Base-by-base conservation (phyloP, 1,140 invertebrate species). In the Brevipalpus yothersi region DNA sequence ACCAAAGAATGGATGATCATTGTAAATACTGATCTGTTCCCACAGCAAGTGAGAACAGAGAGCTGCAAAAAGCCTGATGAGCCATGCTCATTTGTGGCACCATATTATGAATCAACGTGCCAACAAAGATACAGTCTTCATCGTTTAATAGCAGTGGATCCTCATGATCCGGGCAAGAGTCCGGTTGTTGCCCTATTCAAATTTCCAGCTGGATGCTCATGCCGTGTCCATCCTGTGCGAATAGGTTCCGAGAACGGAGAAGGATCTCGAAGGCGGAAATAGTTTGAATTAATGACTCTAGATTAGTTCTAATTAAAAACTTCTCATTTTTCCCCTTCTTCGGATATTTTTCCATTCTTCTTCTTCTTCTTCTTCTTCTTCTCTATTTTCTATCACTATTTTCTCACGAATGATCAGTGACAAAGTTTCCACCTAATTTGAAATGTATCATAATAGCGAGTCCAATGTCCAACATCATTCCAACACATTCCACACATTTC, bases 71-170 rank as follows among this genome's bases (percentile, higher is more conserved):
- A 67, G 62, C 63, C 67, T 56, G 56, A 70, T 63, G 45, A 72
- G 65, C 63, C 67, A 62, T 74, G 72, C 60, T 68, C 70, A 54
- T 73, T 69, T 62, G 68, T 74, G 31, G 66, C 70, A 17, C 71
- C 72, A 0, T 72, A 69, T 60, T 74, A 73, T 62, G 68, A 68
- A 56, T 73, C 72, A 0, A 69, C 66, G n/a, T 73, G 72, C 59
- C 65, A 70, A 41, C 68, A 71, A 59, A 53, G 67, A 19, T 71
- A 69, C 63, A 70, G 68, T 54, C 67, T 71, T 41, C 69, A 71
- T 13, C 68, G 72, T 15, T 62, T 74, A 15, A 67, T 74, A 40
- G 69, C 69, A 39, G 61, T 73, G 1, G 68, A 72, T 63, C 72
- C 71, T 0, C 66, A 68, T 41, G 69, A 71, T 58, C 67, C 67